A percentile compares a stretch with the other conserved stretches of the same genome.
These are phyloP conservation scores for Dinocampus coccinellae DNA, from an alignment of 2,888 invertebrate genomes.

Conservation along the genomic window DNA sequence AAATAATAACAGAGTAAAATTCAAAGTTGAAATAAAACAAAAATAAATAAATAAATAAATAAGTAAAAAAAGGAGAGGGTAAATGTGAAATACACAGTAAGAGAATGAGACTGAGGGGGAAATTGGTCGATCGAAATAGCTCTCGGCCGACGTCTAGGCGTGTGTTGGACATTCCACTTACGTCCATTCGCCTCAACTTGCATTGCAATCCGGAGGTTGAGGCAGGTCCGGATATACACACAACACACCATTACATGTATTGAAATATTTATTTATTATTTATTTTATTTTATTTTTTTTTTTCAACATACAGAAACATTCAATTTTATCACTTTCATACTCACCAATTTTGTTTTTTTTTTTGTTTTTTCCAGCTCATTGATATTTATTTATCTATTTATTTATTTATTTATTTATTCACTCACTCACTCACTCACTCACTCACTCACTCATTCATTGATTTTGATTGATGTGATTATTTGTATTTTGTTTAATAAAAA, in stretches of 20 bases:
- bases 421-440: too few species aligned
- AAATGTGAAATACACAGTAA: neutral
- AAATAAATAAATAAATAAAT: constrained; percentile 1
- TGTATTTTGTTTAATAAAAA: too few species aligned
- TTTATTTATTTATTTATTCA: too few species aligned
- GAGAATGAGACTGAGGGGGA: neutral
- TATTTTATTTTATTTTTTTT: neutral
- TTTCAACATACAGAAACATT: too few species aligned
- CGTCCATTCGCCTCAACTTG: constrained; percentile 39
- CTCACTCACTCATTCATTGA: too few species aligned
- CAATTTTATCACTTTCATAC: neutral
- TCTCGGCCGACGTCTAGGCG: constrained; percentile 41
- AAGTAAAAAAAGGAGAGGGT: neutral
- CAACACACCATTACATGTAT: neutral
- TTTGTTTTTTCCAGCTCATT: neutral
- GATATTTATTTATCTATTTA: too few species aligned
- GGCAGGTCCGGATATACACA: constrained; percentile 33
- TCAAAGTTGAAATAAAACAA: too few species aligned
- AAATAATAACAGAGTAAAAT: neutral
- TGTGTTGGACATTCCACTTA: constrained; percentile 46
- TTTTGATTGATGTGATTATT: too few species aligned
- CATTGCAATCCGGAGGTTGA: constrained; percentile 33
- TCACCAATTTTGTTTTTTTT: neutral
- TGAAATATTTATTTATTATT: neutral
- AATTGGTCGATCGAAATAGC: constrained; percentile 46